These are phyloP conservation scores for Pterois miles DNA, from an alignment of 2,797 vertebrate genomes.

Conservation along the genomic window DNA sequence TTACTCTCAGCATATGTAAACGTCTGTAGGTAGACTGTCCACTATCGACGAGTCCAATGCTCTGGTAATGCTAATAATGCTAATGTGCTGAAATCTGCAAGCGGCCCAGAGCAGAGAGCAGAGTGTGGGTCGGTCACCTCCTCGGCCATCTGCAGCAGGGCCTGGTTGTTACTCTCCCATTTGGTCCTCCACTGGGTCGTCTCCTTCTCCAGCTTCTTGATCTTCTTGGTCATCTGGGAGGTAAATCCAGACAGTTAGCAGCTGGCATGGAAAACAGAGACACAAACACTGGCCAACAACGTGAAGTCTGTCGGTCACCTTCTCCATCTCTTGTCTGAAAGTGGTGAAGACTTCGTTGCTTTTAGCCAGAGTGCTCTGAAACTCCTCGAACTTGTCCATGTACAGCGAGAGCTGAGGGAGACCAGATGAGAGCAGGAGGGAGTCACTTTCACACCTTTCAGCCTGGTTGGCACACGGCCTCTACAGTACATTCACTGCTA, in stretches of 20 bases:
- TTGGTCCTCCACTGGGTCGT: slow-evolving; percentile 96
- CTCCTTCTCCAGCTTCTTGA: slow-evolving; percentile 99
- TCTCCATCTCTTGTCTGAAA: slow-evolving; percentile 99
- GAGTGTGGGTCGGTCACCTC: slow-evolving; percentile 84
- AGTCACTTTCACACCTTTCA: background rate
- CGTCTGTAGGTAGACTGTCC: too few species aligned
- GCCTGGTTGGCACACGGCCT: background rate
- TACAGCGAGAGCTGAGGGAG: slow-evolving; percentile 92
- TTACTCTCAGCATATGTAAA: too few species aligned
- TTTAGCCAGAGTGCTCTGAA: slow-evolving; percentile 98
- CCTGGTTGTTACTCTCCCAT: slow-evolving; percentile 99
- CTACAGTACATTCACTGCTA: background rate
- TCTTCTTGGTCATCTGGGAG: slow-evolving; percentile 98
- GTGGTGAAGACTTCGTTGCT: slow-evolving; percentile 99
- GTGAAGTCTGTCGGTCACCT: slow-evolving; percentile 80
- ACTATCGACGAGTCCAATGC: too few species aligned
- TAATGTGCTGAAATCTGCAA: too few species aligned
- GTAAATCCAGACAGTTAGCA: background rate
- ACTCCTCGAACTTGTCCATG: slow-evolving; percentile 99
- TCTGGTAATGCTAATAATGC: too few species aligned
- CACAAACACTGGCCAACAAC: background rate
- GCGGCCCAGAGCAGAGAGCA: background rate
- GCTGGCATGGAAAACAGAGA: background rate
- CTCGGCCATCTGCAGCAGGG: slow-evolving; percentile 98
- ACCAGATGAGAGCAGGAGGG: background rate